Evolutionary conservation across 1,140 invertebrate species (phyloP).

Genomic region (Drosophila serrata): DNA sequence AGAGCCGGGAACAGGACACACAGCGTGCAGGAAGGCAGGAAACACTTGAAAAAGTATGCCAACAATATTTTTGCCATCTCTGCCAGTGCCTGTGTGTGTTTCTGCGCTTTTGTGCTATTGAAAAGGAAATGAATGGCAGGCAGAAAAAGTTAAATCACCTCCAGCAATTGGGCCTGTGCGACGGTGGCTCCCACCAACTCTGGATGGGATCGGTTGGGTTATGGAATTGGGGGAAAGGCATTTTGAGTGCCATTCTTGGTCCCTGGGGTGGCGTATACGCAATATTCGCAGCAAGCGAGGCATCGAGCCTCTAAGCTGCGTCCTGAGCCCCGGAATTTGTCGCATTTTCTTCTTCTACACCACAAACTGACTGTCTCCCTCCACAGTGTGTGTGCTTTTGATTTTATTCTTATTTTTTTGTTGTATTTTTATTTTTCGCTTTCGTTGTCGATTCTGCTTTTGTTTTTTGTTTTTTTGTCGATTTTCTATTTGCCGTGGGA

Average conservation of each 20-base stretch:
- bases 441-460: conserved; percentile 42
- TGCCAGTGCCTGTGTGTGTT: conserved; percentile 22
- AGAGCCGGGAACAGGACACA: conserved; percentile 50
- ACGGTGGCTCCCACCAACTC: conserved; percentile 20
- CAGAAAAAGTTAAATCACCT: conserved; percentile 81
- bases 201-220: conserved; percentile 5
- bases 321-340: conserved; percentile 59
- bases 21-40: conserved; percentile 61
- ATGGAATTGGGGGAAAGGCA: conserved; percentile 7
- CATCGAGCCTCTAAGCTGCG: conserved; percentile 55
- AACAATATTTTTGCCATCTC: conserved; percentile 72
- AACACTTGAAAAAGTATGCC: conserved; percentile 81
- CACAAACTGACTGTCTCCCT: background rate
- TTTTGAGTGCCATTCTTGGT: conserved; percentile 20
- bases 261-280: conserved; percentile 63
- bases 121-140: conserved; percentile 80
- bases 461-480: conserved; percentile 54
- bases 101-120: conserved; percentile 72
- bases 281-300: conserved; percentile 54
- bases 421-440: conserved; percentile 33
- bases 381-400: conserved; percentile 13
- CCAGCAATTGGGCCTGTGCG: conserved; percentile 56
- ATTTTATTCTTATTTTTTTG: conserved; percentile 31
- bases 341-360: conserved; percentile 50
- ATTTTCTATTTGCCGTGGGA: conserved; percentile 53